A percentile compares a stretch with the other conserved stretches of the same genome.
Conservation (phyloP, 2,797 vertebrate species). For the Oreonectes daqikongensis region DNA sequence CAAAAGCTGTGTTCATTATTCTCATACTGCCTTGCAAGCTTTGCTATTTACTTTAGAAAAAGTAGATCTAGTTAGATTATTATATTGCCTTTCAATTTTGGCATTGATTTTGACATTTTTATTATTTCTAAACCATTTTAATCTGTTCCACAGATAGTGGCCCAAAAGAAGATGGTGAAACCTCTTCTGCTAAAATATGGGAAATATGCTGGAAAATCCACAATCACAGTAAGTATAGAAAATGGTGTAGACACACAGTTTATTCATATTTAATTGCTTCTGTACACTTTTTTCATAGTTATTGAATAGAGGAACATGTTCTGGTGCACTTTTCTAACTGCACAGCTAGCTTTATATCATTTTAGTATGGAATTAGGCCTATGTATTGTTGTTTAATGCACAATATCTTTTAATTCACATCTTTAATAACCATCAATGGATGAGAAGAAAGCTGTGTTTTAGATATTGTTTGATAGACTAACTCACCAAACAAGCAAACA, state of each 20-base stretch:
- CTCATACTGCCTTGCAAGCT: background rate
- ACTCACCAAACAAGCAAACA: background rate
- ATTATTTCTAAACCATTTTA: conserved; percentile 21
- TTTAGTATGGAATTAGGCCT: background rate
- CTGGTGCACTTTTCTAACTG: background rate
- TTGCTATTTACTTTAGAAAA: background rate
- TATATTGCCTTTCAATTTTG: conserved; percentile 22
- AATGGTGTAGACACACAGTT: background rate
- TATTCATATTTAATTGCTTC: conserved; percentile 7
- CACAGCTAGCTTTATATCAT: background rate
- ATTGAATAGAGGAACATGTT: background rate
- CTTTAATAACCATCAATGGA: background rate
- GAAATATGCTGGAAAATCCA: conserved; percentile 92
- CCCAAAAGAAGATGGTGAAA: conserved; percentile 92
- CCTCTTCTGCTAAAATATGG: conserved; percentile 89
- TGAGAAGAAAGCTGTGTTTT: background rate
- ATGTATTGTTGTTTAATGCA: background rate
- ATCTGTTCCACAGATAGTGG: conserved; percentile 84
- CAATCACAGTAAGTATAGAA: conserved; percentile 82
- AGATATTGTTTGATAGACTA: no score
- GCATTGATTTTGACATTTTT: background rate
- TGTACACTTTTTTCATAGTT: conserved; percentile 17
- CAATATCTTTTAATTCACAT: no score
- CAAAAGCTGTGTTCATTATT: conserved; percentile 13
- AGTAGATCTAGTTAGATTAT: conserved; percentile 22